These are phyloP conservation scores for Pseudorasbora parva DNA, from an alignment of 2,113 vertebrate species.

Conservation along the genomic window DNA sequence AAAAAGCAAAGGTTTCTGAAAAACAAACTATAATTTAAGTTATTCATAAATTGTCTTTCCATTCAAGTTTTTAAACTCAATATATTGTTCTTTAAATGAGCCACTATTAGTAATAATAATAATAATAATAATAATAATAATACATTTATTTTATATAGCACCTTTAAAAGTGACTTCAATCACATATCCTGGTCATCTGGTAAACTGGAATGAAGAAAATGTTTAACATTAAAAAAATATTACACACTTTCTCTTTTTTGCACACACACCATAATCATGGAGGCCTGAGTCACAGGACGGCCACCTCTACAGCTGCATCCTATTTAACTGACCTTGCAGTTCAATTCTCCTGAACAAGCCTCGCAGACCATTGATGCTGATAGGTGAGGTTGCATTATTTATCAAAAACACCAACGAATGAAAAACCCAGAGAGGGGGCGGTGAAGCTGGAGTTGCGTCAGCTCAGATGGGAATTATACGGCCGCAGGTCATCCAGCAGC, in stretches of 20 bases:
- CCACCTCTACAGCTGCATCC: background rate
- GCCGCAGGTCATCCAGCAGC: slow-evolving; percentile 27
- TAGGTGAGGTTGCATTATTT: slow-evolving; percentile 34
- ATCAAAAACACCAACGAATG: slow-evolving; percentile 44
- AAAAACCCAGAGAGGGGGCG: slow-evolving; percentile 6
- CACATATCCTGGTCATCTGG: too few species aligned
- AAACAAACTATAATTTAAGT: too few species aligned
- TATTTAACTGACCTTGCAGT: background rate
- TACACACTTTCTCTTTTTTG: background rate
- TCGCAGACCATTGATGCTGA: slow-evolving; percentile 1
- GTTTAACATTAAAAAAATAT: background rate
- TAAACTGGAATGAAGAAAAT: background rate
- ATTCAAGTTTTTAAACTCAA: background rate
- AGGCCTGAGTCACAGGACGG: slow-evolving; percentile 1
- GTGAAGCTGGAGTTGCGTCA: background rate
- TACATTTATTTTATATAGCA: too few species aligned
- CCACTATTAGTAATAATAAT: background rate
- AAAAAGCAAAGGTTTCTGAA: too few species aligned
- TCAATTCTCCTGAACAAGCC: background rate
- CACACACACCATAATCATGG: background rate
- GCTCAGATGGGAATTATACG: slow-evolving; percentile 45
- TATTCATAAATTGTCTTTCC: too few species aligned
- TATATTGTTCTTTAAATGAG: background rate
- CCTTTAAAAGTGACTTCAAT: too few species aligned
- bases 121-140: too few species aligned